These are phyloP conservation scores for Chaunax sp. DNA, from an alignment of 2,797 vertebrate genomes.

Conservation along the genomic window DNA sequence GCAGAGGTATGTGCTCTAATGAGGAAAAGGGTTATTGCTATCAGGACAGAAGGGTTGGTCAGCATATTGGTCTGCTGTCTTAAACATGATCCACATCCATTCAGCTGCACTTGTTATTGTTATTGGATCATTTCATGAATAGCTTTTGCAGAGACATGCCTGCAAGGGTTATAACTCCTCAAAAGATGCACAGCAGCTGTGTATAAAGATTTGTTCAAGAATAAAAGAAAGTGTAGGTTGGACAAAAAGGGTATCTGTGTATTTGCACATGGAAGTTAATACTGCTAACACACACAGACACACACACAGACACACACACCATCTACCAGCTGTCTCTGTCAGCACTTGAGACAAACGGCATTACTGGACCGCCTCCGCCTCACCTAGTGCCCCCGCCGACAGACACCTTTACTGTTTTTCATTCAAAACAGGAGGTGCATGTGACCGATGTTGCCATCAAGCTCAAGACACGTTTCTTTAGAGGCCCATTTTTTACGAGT, in stretches of 20 bases:
- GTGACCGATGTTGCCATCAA: no score
- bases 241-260: slow-evolving; percentile 15
- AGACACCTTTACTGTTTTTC: slow-evolving; percentile 57
- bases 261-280: slow-evolving; percentile 36
- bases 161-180: slow-evolving; percentile 1
- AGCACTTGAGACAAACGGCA: slow-evolving; percentile 48
- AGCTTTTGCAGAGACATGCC: slow-evolving; percentile 10
- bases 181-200: not conserved
- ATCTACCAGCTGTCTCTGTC: slow-evolving; percentile 62
- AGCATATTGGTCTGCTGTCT: not conserved
- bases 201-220: not conserved
- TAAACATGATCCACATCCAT: not conserved
- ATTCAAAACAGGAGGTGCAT: not conserved
- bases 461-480: no score
- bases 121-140: not conserved
- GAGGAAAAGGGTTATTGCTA: not conserved
- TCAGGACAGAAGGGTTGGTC: not conserved
- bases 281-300: slow-evolving; percentile 9
- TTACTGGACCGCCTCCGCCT: slow-evolving; percentile 20
- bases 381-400: slow-evolving; percentile 29
- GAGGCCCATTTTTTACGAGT: not conserved
- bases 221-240: slow-evolving; percentile 4
- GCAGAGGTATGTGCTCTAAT: no score
- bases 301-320: slow-evolving; percentile 15
- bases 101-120: not conserved